phyloP scores from a whole-genome alignment of 2,113 vertebrate species.

The Tetrao urogallus region DNA sequence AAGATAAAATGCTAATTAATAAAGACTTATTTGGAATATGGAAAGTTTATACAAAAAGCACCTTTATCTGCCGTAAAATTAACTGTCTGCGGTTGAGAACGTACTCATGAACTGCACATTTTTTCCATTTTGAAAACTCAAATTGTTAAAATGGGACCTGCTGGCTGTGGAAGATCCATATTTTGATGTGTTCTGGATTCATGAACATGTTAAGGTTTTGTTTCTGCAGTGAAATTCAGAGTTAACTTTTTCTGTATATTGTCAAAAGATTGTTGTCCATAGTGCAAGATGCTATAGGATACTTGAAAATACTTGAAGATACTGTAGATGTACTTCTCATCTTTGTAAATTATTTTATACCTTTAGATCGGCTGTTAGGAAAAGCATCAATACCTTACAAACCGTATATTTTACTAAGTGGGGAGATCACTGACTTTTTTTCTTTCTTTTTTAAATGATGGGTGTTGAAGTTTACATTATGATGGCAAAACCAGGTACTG shows the following conservation, averaged over 20 bases:
- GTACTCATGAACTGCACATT: background rate
- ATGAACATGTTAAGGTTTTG: slow-evolving; percentile 22
- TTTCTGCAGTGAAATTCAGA: slow-evolving; percentile 41
- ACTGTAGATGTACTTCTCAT: slow-evolving; percentile 47
- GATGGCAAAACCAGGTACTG: slow-evolving; percentile 58
- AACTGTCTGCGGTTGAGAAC: background rate
- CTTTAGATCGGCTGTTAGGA: slow-evolving; percentile 42
- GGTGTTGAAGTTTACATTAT: slow-evolving; percentile 49
- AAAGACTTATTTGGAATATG: background rate
- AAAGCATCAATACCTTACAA: slow-evolving; percentile 48
- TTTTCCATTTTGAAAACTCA: slow-evolving; percentile 3
- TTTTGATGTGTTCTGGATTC: slow-evolving; percentile 34
- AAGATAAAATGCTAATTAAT: slow-evolving; percentile 8
- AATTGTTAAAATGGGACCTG: background rate
- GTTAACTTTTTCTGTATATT: slow-evolving; percentile 38
- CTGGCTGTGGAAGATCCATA: slow-evolving; percentile 1
- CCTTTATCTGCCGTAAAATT: background rate
- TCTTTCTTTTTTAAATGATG: background rate
- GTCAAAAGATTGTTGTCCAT: slow-evolving; percentile 34
- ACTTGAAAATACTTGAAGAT: slow-evolving; percentile 63
- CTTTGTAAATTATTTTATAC: slow-evolving; percentile 67
- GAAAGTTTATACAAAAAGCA: slow-evolving; percentile 26
- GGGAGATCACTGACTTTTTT: slow-evolving; percentile 35
- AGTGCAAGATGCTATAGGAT: slow-evolving; percentile 36
- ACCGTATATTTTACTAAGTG: slow-evolving; percentile 55